A percentile compares a stretch with the other conserved stretches of the same genome.
Conservation (phyloP, 2,797 vertebrate genomes). For the Rhincodon typus region DNA sequence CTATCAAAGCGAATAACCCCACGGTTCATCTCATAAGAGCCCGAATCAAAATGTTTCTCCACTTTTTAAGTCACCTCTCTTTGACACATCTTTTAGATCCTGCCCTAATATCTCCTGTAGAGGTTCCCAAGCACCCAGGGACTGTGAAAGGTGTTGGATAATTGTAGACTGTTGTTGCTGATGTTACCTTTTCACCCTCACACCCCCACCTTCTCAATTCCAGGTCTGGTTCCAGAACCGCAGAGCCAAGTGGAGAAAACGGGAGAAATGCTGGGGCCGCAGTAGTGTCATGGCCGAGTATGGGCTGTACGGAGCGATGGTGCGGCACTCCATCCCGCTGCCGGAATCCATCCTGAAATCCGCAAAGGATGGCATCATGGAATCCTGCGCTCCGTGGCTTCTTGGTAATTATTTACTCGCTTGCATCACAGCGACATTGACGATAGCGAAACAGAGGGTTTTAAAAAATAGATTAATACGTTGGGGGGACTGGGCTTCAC, state of each 20-base stretch:
- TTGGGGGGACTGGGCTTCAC: not conserved
- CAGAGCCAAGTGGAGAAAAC: slow-evolving; percentile 94
- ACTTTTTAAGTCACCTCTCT: no score
- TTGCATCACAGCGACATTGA: not conserved
- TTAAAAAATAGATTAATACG: not conserved
- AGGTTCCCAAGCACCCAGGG: not conserved
- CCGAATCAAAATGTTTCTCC: no score
- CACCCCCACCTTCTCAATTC: no score
- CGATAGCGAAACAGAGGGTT: not conserved
- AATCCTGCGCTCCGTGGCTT: slow-evolving; percentile 96
- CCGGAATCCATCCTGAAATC: slow-evolving; percentile 98
- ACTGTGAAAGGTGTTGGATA: not conserved
- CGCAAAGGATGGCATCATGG: slow-evolving; percentile 97
- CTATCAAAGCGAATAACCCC: no score
- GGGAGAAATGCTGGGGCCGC: slow-evolving; percentile 96
- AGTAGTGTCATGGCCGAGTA: slow-evolving; percentile 99
- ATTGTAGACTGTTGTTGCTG: not conserved
- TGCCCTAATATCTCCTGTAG: not conserved
- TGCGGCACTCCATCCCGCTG: slow-evolving; percentile 93
- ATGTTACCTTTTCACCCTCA: no score
- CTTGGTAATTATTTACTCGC: slow-evolving; percentile 67
- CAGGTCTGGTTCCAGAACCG: slow-evolving; percentile 99
- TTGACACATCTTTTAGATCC: no score
- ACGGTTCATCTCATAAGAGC: no score
- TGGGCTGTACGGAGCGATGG: slow-evolving; percentile 94